Conservation (phyloP, 35 echinoderm and acorn worm species). For the Holothuria glaberrima region DNA sequence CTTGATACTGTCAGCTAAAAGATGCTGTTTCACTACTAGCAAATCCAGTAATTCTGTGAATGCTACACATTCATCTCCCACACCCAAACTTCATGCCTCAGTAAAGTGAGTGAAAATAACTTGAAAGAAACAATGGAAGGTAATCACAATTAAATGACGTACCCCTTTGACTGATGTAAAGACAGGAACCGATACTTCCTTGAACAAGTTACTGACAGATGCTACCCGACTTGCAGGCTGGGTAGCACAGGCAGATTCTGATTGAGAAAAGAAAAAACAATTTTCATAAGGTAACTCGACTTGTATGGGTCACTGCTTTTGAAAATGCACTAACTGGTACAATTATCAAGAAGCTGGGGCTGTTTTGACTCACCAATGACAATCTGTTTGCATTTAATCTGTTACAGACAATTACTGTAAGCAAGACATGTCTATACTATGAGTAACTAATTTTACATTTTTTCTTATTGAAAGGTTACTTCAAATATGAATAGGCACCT, state of each 20-base stretch:
- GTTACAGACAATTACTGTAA: no score
- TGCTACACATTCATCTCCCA: no score
- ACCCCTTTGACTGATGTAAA: conserved; percentile 61
- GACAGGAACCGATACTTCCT: conserved; percentile 49
- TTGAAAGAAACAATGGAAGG: no score
- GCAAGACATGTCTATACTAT: no score
- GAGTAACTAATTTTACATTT: no score
- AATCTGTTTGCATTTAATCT: neutral
- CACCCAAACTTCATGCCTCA: no score
- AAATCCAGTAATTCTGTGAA: no score
- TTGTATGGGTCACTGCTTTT: neutral
- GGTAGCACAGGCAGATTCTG: conserved; percentile 55
- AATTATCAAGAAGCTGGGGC: neutral
- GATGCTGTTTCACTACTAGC: no score
- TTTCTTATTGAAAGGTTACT: no score
- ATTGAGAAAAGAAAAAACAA: conserved; percentile 3
- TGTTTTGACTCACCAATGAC: neutral
- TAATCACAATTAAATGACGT: neutral
- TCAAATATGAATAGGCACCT: no score
- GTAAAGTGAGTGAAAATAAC: no score
- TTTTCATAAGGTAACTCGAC: neutral
- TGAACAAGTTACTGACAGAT: conserved; percentile 49
- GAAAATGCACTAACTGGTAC: neutral
- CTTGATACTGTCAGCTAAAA: no score
- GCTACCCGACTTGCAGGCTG: conserved; percentile 45